A percentile compares a stretch with the other conserved stretches of the same genome.
These are phyloP conservation scores for Caenorhabditis sp. DNA, from an alignment of 2,888 invertebrate species.

Conservation along the genomic window DNA sequence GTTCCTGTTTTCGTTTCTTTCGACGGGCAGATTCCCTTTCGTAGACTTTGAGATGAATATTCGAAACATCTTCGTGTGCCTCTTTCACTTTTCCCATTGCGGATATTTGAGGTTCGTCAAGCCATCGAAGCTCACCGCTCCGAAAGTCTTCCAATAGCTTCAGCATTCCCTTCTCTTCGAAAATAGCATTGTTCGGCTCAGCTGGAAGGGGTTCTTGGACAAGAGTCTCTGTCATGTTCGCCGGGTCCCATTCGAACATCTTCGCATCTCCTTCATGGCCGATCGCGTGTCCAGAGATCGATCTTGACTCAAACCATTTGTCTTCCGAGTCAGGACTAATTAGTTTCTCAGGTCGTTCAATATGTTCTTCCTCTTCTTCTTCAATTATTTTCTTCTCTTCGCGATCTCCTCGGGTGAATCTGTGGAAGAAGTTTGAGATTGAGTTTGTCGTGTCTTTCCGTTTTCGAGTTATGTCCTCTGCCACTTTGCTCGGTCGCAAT, in stretches of 20 bases:
- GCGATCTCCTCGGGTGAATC: conserved; percentile 69
- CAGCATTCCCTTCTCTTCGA: conserved; percentile 61
- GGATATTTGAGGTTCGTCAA: conserved; percentile 63
- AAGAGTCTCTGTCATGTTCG: conserved; percentile 63
- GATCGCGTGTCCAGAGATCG: conserved; percentile 32
- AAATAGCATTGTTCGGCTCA: conserved; percentile 29
- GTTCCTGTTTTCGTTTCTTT: conserved; percentile 17
- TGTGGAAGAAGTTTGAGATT: conserved; percentile 70
- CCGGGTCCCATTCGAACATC: conserved; percentile 68
- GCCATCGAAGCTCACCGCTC: conserved; percentile 66
- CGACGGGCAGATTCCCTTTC: conserved; percentile 46
- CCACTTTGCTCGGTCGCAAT: conserved; percentile 51
- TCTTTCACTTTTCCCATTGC: conserved; percentile 69
- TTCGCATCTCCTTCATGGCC: conserved; percentile 68
- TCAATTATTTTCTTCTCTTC: conserved; percentile 68
- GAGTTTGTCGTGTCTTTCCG: conserved; percentile 70
- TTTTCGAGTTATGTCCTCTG: conserved; percentile 62
- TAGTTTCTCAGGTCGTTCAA: conserved; percentile 65
- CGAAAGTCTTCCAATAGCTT: conserved; percentile 69
- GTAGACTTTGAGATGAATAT: conserved; percentile 65
- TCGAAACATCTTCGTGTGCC: conserved; percentile 68
- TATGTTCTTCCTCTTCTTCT: conserved; percentile 61
- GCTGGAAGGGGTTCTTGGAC: conserved; percentile 52
- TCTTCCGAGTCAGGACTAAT: conserved; percentile 61
- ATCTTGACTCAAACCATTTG: conserved; percentile 61